Conservation (phyloP, 2,797 vertebrate species). For the Syncerus caffer region DNA sequence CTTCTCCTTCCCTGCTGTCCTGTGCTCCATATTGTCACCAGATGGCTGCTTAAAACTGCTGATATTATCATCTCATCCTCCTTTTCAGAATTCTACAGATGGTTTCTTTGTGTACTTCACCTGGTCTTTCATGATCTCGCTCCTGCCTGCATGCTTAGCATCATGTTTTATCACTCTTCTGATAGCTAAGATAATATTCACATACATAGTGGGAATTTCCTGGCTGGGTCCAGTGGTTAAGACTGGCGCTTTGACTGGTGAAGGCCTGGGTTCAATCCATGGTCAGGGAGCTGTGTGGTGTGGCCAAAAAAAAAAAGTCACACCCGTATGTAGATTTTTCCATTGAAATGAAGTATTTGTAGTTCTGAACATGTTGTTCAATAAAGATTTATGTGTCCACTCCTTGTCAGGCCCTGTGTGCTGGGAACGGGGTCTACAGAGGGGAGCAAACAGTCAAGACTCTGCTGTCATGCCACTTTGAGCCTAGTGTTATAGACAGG, state of each 20-base stretch:
- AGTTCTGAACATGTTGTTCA: not conserved
- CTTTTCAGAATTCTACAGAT: not conserved
- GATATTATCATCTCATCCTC: not conserved
- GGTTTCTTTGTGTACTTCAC: not conserved
- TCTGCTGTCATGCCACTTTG: not conserved
- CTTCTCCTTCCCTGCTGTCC: not conserved
- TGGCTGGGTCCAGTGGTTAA: not conserved
- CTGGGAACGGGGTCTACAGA: not conserved
- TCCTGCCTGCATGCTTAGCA: not conserved
- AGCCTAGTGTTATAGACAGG: not conserved
- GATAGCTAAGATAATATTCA: not conserved
- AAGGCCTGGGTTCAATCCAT: not conserved
- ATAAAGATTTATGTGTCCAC: not conserved
- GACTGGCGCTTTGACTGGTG: not conserved
- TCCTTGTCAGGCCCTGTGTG: not conserved
- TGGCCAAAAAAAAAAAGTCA: not conserved
- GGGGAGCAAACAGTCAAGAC: not conserved
- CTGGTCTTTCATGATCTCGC: not conserved
- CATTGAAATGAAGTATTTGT: not conserved
- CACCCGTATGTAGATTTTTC: not conserved
- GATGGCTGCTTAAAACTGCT: not conserved
- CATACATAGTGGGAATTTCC: not conserved
- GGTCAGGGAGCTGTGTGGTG: not conserved
- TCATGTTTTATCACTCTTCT: not conserved
- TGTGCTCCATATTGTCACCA: not conserved